A percentile compares a stretch with the other conserved stretches of the same genome.
These are phyloP conservation scores for Capitulum mitella DNA, from an alignment of 2,888 invertebrate genomes.

Conservation along the genomic window DNA sequence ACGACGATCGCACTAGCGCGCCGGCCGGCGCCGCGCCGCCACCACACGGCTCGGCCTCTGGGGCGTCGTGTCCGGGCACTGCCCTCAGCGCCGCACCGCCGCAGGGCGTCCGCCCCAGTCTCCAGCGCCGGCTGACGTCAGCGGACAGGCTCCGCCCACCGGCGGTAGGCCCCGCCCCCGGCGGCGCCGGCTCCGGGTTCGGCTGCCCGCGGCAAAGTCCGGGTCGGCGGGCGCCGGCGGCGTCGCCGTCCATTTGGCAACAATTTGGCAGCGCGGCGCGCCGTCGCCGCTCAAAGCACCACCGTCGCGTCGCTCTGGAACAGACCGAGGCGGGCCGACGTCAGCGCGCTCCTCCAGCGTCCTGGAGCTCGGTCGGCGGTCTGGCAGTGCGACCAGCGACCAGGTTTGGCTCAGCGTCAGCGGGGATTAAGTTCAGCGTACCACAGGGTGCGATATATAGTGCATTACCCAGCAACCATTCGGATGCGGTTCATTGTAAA, in stretches of 20 bases:
- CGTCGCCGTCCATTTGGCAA: neutral
- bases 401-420: neutral
- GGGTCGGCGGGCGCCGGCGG: neutral
- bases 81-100: no score
- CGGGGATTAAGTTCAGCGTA: neutral
- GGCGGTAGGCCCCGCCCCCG: no score
- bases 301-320: neutral
- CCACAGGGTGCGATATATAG: neutral
- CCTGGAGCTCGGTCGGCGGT: no score
- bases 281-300: neutral
- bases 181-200: no score
- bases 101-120: no score
- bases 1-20: no score
- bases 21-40: neutral
- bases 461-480: no score
- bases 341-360: no score
- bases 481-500: no score
- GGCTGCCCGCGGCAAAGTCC: neutral
- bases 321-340: neutral
- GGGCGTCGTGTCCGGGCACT: no score
- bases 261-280: neutral
- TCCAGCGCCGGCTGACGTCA: no score
- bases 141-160: no score
- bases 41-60: neutral
- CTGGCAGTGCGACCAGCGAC: neutral